These are phyloP conservation scores for Halichondria panicea DNA, from an alignment of 37 sponge, comb jelly and placozoan species.

Conservation along the genomic window DNA sequence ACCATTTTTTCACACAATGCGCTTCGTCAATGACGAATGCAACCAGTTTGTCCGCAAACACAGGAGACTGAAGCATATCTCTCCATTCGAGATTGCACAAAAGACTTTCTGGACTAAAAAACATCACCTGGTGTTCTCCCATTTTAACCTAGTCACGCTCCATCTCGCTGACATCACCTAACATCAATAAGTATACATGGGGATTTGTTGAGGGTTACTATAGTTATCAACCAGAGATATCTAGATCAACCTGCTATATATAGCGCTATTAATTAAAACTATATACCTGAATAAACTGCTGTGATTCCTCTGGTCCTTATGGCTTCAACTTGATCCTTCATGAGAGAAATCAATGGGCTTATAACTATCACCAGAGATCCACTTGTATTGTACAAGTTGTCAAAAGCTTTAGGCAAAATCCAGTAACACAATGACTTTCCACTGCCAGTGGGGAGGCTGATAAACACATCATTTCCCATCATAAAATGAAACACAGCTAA, in stretches of 20 bases:
- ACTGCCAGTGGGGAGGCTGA: conserved; percentile 29
- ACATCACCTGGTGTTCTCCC: conserved; percentile 13
- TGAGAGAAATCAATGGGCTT: conserved; percentile 5
- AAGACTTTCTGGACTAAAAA: conserved; percentile 20
- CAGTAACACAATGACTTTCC: conserved; percentile 36
- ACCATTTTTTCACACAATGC: conserved; percentile 34
- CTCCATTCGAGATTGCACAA: conserved; percentile 2
- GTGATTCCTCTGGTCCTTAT: not conserved
- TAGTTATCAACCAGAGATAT: too few species aligned
- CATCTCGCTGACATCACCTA: too few species aligned
- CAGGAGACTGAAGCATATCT: conserved; percentile 11
- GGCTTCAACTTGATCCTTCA: conserved; percentile 22
- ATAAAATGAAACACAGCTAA: too few species aligned
- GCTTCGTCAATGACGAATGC: conserved; percentile 27
- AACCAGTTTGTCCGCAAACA: conserved; percentile 12
- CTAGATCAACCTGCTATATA: too few species aligned
- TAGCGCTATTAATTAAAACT: not conserved
- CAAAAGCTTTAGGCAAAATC: conserved; percentile 7
- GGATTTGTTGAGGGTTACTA: too few species aligned
- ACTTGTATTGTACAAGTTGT: not conserved
- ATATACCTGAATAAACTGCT: not conserved
- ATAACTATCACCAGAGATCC: not conserved
- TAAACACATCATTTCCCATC: conserved; percentile 20
- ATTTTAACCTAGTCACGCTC: too few species aligned
- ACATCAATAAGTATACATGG: too few species aligned